Conservation (phyloP, 2,797 vertebrate species). For the Siniperca obscura region DNA sequence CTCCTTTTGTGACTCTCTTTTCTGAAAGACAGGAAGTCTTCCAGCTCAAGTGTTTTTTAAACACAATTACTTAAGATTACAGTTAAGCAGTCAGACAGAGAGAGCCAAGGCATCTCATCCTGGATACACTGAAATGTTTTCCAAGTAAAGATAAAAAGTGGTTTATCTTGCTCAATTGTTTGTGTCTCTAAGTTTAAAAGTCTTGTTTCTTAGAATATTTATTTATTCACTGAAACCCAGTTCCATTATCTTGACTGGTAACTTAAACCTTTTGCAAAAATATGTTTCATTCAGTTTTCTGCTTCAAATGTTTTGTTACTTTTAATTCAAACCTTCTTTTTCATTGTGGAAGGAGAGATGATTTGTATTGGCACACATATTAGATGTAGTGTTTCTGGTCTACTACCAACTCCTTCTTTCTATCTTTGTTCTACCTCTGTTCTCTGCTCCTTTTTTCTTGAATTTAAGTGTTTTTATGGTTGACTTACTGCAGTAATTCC, state of each 20-base stretch:
- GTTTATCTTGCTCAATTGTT: constrained; percentile 47
- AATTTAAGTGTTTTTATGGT: not conserved
- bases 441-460: not conserved
- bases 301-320: not conserved
- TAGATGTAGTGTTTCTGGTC: not conserved
- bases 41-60: constrained; percentile 81
- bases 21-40: constrained; percentile 77
- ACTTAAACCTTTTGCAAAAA: not conserved
- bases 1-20: constrained; percentile 73
- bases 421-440: not conserved
- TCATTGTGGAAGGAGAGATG: not conserved
- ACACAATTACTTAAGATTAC: constrained; percentile 84
- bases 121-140: constrained; percentile 52
- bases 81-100: constrained; percentile 66
- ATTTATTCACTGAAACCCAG: not conserved
- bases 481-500: not conserved
- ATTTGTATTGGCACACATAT: not conserved
- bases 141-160: constrained; percentile 48
- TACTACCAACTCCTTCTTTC: not conserved
- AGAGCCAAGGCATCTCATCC: constrained; percentile 57
- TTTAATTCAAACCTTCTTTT: not conserved
- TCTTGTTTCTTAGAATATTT: not conserved
- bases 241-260: not conserved
- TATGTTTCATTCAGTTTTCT: not conserved
- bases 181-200: constrained; percentile 13